Evolutionary conservation across 37 sponge, comb jelly and placozoan genomes (phyloP), one percentile per base, ranked within the genome.

Genomic region (Ephydatia muelleri): DNA sequence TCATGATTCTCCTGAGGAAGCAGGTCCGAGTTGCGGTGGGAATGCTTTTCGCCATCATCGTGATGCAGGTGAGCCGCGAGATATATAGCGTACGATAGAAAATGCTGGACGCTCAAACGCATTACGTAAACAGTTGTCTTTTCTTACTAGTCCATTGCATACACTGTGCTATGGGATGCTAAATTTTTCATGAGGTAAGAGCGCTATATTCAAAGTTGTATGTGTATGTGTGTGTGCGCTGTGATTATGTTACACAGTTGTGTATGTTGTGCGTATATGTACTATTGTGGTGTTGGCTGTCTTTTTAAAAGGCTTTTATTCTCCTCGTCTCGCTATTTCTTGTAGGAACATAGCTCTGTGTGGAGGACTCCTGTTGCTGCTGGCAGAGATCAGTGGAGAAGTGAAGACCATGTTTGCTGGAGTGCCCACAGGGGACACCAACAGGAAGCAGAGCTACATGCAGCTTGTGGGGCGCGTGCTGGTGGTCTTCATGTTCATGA

Each of bases 331-430:
- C 57, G 2, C 40, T 16, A 3, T 32, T 13, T 6, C 31, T 9
- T 73, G 40, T 84, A 96, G 99, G 64, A 98, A 98, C 77, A 79
- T 98, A 6, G 93, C 99, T 4, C 83, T 98, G 33, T 39, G 72
- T 72, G 99, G 99, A 1, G 95, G 95, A 4, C 77, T 98, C n/a
- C 75, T 98, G 4, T 77, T 98, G 3, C 91, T 98, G 43, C 67
- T 97, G 35, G 99, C 99, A n/a, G 99, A 98, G 38, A 78, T 69
- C 25, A 92, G 87, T 77, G 92, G 84, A 6, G 97, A 98, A 65
- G 92, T 76, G 22, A 98, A 98, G 84, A 90, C 92, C 8, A 98
- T 98, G 93, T 96, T 98, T 89, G 99, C 99, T 37, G 99, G 99
- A n/a, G 79, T 98, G 12, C 99, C 99, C 3, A 80, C 92, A 35